A percentile compares a stretch with the other conserved stretches of the same genome.
These are phyloP conservation scores for Poecilia latipinna DNA, from an alignment of 2,113 vertebrate genomes.

Conservation along the genomic window DNA sequence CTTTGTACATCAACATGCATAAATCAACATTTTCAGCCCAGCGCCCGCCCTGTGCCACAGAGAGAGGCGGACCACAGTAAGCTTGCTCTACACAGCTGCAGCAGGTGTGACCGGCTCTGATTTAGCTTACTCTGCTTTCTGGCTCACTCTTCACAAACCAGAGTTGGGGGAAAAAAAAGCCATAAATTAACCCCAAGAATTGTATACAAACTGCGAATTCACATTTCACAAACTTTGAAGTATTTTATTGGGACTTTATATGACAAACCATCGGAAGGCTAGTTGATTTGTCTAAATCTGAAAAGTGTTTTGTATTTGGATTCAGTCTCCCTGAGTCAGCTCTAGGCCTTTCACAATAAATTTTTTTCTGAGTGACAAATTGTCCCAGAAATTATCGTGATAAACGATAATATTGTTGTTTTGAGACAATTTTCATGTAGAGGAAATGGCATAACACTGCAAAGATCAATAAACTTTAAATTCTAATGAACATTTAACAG, in stretches of 20 bases:
- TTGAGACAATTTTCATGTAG: too few species aligned
- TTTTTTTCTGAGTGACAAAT: too few species aligned
- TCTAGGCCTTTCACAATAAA: too few species aligned
- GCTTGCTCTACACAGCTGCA: slow-evolving; percentile 31
- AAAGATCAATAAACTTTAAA: too few species aligned
- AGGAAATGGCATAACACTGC: too few species aligned
- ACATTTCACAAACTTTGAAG: background rate
- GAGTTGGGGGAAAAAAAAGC: background rate
- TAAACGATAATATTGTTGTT: too few species aligned
- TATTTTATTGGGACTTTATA: background rate
- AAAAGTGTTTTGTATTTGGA: background rate
- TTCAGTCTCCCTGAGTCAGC: background rate
- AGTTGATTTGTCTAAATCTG: background rate
- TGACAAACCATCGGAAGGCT: background rate
- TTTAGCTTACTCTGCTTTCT: slow-evolving; percentile 44
- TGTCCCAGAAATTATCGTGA: too few species aligned
- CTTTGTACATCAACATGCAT: slow-evolving; percentile 58
- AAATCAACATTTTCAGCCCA: slow-evolving; percentile 51
- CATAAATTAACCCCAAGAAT: background rate
- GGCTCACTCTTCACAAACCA: slow-evolving; percentile 26
- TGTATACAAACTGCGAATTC: background rate
- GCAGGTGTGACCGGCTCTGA: slow-evolving; percentile 53
- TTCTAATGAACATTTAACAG: too few species aligned
- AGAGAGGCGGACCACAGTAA: slow-evolving; percentile 35
- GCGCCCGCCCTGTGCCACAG: slow-evolving; percentile 9